Evolutionary conservation across 37 sponge, comb jelly and placozoan species (phyloP).

Genomic region (Cliona cf. orientalis): DNA sequence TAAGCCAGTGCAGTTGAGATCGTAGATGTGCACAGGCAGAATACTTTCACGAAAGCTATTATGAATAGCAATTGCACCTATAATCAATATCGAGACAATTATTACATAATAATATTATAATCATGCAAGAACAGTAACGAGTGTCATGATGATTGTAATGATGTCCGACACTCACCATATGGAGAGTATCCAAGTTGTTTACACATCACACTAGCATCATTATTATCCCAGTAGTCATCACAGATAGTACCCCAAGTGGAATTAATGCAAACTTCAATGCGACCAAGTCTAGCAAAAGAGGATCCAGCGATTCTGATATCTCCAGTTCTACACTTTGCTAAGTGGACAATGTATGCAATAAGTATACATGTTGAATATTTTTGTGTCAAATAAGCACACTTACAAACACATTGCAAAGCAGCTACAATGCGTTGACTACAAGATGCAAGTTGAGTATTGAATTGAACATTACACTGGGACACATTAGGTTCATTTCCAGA

Average conservation of each 20-base stretch:
- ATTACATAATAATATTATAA: neutral
- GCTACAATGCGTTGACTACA: neutral
- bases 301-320: neutral
- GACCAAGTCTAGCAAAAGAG: neutral
- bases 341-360: too few species aligned
- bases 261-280: too few species aligned
- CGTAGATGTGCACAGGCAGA: neutral
- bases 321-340: neutral
- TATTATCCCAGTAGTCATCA: too few species aligned
- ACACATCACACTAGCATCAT: neutral
- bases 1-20: slow-evolving; percentile 18
- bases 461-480: neutral
- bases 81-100: too few species aligned
- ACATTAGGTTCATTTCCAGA: slow-evolving; percentile 15
- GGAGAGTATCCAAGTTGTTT: neutral
- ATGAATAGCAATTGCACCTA: neutral
- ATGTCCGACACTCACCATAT: neutral
- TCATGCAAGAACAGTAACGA: neutral
- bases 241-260: too few species aligned
- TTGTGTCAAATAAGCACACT: neutral
- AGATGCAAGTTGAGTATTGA: neutral
- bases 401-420: neutral
- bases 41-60: neutral
- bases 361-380: too few species aligned
- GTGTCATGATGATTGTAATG: too few species aligned